Base-by-base conservation (phyloP, 2,113 vertebrate species). In the Rhinichthys klamathensis region DNA sequence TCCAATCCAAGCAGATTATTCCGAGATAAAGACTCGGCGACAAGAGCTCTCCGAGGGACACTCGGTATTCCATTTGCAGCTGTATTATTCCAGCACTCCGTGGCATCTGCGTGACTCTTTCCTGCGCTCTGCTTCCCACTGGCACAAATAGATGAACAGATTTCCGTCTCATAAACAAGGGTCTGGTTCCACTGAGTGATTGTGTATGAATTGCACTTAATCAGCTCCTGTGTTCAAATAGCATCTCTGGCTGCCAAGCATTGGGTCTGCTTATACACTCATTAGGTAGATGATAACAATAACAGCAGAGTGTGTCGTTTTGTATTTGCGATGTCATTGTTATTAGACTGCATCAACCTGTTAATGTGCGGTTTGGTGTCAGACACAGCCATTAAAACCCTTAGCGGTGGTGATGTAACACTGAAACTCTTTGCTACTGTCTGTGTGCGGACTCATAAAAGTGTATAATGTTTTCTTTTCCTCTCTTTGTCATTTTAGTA, bases 71-170 rank as follows among this genome's bases (percentile, higher is more conserved):
- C 78, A 75, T 58, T 56, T 72, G 63, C 87, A 86, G 85, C 85
- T 77, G 77, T 79, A 86, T 82, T 86, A 74, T 88, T 84, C 78
- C 72, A 77, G 78, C 80, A 60, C 41, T 81, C 60, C 32, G 61
- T 79, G 73, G 84, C 84, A 84, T 82, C 76, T 81, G 84, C 16
- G 81, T 73, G 80, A 82, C 77, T 80, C 61, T 81, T 75, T 82
- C 56, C 78, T 84, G 30, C 65, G 16, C 79, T n/a, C 13, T 18
- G 82, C 75, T 81, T 87, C 75, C 69, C 80, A 82, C 77, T 89
- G 88, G 88, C 88, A 89, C 77, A 86, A 86, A 86, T 72, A 86
- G 69, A 76, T 82, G 86, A 89, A 75, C 88, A 89, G 86, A 86
- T 88, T 89, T 88, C 70, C 25, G 61, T 83, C 72, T 86, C 76